A percentile compares a stretch with the other conserved stretches of the same genome.
Conservation (phyloP, 2,113 vertebrate species). For the Struthio camelus region DNA sequence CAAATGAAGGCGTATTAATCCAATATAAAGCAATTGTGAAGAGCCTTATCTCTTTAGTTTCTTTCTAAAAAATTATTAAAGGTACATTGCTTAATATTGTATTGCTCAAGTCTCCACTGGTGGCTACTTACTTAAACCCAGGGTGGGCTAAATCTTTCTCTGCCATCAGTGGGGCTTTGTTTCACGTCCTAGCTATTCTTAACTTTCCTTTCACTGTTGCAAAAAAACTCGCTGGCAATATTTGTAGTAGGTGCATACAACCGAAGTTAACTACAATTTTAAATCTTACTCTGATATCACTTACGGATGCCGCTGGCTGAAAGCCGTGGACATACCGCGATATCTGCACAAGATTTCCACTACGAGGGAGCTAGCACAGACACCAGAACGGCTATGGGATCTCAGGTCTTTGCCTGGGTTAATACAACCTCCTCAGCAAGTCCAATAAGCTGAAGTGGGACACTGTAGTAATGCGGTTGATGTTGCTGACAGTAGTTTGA, state of each 20-base stretch:
- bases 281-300: background rate
- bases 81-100: background rate
- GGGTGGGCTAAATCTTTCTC: background rate
- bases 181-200: background rate
- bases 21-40: background rate
- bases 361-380: background rate
- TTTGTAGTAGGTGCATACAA: too few species aligned
- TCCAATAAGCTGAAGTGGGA: background rate
- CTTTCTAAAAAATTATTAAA: background rate
- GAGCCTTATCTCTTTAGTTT: background rate
- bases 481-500: fast-evolving
- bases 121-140: background rate
- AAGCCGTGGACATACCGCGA: background rate
- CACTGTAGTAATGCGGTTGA: fast-evolving
- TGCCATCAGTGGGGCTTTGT: fast-evolving
- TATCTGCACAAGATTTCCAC: background rate
- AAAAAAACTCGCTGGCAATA: background rate
- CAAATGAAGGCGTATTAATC: background rate
- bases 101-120: background rate
- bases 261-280: background rate
- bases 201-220: fast-evolving
- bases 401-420: fast-evolving
- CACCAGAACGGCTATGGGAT: fast-evolving
- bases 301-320: background rate
- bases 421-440: background rate